phyloP scores from a whole-genome alignment of 64 coral and sea anemone genomes.

The Stylophora pistillata region DNA sequence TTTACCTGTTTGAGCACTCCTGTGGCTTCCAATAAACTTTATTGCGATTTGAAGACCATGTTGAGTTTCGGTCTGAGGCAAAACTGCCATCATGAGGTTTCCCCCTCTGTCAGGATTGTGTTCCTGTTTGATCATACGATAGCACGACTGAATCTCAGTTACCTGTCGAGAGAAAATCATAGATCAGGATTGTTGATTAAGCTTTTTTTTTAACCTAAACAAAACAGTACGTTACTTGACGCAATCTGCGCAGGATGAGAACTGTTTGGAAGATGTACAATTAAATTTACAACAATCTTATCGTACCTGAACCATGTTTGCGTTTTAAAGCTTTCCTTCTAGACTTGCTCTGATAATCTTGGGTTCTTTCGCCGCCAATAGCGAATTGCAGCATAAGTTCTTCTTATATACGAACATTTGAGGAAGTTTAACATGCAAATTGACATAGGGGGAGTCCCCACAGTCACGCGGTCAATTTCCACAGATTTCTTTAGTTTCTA shows the following conservation, averaged over 20 bases:
- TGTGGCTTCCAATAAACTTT: background rate
- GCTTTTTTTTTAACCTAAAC: too few relatives aligned
- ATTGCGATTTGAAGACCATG: background rate
- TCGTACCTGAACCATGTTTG: background rate
- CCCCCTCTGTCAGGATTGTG: background rate
- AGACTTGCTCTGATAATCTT: too few relatives aligned
- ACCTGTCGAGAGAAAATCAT: background rate
- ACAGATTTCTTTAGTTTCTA: background rate
- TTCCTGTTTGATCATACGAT: background rate
- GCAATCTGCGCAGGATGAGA: too few relatives aligned
- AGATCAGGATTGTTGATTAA: too few relatives aligned
- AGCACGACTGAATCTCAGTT: background rate
- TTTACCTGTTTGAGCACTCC: background rate
- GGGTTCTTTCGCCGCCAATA: too few relatives aligned
- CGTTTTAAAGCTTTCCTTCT: background rate
- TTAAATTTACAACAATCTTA: too few relatives aligned
- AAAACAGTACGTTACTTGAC: too few relatives aligned
- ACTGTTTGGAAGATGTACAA: background rate
- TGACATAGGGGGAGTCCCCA: background rate
- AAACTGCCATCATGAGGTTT: background rate
- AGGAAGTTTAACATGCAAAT: background rate
- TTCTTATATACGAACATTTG: background rate
- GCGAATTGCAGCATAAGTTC: too few relatives aligned
- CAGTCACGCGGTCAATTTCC: background rate
- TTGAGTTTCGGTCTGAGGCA: background rate